Percentiles rank a stretch among this genome's conserved stretches.
phyloP scores from a whole-genome alignment of 2,797 vertebrate species.

The Cercopithecus hamlyni region DNA sequence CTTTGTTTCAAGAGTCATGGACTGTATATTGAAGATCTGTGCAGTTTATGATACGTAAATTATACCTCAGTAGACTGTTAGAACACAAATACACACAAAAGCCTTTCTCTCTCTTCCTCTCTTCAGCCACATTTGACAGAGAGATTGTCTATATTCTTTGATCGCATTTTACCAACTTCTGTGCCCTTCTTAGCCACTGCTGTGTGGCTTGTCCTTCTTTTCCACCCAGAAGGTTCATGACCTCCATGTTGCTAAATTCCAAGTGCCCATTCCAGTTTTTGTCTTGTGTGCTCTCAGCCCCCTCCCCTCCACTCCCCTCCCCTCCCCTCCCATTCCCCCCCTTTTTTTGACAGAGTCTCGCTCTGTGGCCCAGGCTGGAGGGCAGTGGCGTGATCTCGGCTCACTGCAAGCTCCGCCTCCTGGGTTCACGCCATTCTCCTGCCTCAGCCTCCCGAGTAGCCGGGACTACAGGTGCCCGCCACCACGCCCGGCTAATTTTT shows the following conservation, averaged over 20 bases:
- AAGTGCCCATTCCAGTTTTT: neutral
- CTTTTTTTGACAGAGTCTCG: accelerated
- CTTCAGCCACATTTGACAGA: neutral
- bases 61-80: neutral
- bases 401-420: too few species aligned
- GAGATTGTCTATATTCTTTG: neutral
- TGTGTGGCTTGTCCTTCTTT: neutral
- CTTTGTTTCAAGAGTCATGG: neutral
- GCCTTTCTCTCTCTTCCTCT: neutral
- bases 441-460: too few species aligned
- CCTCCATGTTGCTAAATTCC: neutral
- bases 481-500: too few species aligned
- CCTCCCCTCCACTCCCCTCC: too few species aligned
- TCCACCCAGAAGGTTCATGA: neutral
- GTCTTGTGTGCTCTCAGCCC: neutral
- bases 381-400: accelerated
- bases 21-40: neutral
- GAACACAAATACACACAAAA: neutral
- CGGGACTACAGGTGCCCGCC: accelerated
- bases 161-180: neutral
- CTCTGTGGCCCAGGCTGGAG: too few species aligned
- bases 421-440: too few species aligned
- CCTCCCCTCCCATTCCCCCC: too few species aligned
- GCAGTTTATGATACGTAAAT: neutral
- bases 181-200: neutral